A percentile compares a stretch with the other conserved stretches of the same genome.
phyloP scores from a whole-genome alignment of 2,888 invertebrate species.

The Sericinus montela region DNA sequence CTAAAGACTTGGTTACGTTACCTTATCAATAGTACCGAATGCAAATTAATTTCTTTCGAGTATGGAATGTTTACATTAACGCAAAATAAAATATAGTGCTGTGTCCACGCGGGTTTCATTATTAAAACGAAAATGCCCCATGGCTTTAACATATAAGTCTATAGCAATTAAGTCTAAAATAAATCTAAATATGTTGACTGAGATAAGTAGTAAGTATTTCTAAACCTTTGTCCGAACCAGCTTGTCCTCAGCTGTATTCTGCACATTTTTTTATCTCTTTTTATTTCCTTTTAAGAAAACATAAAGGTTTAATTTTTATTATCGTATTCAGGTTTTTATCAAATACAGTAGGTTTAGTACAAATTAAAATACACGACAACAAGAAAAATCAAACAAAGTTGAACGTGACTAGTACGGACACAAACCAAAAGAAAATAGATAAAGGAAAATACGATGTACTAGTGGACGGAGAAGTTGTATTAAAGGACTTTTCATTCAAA shows the following conservation, averaged over 20 bases:
- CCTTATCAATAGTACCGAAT: background rate
- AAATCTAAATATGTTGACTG: no score
- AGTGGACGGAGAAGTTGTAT: constrained; percentile 44
- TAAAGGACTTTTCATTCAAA: constrained; percentile 53
- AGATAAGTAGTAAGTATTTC: no score
- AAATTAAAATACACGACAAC: constrained; percentile 39
- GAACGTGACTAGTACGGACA: constrained; percentile 38
- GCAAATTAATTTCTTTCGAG: constrained; percentile 34
- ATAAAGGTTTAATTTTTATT: background rate
- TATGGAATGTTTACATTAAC: constrained; percentile 23
- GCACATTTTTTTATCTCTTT: no score
- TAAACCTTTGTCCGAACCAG: no score
- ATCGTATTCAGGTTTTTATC: constrained; percentile 55
- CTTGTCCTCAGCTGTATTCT: no score
- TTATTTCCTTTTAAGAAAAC: no score
- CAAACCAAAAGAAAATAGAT: constrained; percentile 37
- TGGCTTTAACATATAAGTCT: no score
- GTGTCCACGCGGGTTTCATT: no score
- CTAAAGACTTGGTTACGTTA: background rate
- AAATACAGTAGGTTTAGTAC: constrained; percentile 39
- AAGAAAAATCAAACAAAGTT: constrained; percentile 45
- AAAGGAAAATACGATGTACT: constrained; percentile 57
- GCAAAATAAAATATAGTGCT: no score
- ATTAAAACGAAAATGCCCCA: no score
- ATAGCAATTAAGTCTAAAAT: no score